Evolutionary conservation across 2,888 invertebrate genomes (phyloP), one percentile per base, ranked within the genome.

Genomic region (Mechanitis mazaeus): DNA sequence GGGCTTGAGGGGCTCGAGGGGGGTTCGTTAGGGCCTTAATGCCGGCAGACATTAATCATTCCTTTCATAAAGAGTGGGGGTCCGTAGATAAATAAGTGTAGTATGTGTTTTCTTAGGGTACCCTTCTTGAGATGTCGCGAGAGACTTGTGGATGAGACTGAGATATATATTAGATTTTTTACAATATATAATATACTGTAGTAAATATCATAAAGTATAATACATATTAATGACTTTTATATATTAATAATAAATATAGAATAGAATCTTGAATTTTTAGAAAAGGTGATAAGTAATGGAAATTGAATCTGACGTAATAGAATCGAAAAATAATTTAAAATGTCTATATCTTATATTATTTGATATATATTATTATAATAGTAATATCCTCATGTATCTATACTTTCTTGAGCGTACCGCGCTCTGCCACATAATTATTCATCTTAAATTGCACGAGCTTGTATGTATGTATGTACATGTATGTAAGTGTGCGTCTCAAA

Each of bases 51-150:
- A 89, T 90, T 90, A 90, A 90, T 90, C 90, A 90, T 89, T 87
- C 88, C 90, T 89, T 90, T 90, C 90, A 89, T 88, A 89, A 90
- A 89, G 89, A 89, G 87, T 87, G 86, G 87, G 85, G 84, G 77
- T 74, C 79, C 79, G 81, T 86, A 89, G 90, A 90, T 90, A 90
- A 90, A 90, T 90, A 90, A 90, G 86, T 89, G 87, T 89, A 89
- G 85, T 89, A 89, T 87, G 88, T 89, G 85, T 87, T 89, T 90
- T 90, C 90, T 90, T 88, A 85, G 89, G 85, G 84, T 85, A 87
- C 85, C 84, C 80, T 84, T 83, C 86, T 86, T 87, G 83, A 85
- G 87, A 75, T 78, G 66, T 58, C 45, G 76, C 1, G 57, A 53
- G 71, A 12, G 45, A 76, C 55, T 35, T 68, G 64, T 81, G 83